Evolutionary conservation across 2,888 invertebrate species (phyloP).

Genomic region (Temnothorax rugatulus): DNA sequence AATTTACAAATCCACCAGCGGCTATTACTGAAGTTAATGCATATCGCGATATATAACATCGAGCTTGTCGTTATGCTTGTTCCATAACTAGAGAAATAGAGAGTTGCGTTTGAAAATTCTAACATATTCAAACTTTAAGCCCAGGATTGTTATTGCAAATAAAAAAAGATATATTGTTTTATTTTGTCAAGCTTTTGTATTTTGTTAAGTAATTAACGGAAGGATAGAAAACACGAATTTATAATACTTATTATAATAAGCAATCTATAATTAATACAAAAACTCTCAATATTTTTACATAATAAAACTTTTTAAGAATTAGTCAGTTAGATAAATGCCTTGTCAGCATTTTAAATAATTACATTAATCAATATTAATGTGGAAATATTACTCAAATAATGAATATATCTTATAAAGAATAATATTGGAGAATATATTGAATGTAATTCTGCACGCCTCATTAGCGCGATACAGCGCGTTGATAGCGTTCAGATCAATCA

Average conservation of each 20-base stretch:
- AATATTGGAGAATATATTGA: neutral
- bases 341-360: neutral
- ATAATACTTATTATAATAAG: neutral
- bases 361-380: slow-evolving; percentile 5
- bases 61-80: neutral
- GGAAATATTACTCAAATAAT: slow-evolving; percentile 8
- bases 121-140: neutral
- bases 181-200: neutral
- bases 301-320: neutral
- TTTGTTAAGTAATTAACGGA: neutral
- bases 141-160: neutral
- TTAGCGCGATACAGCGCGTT: neutral
- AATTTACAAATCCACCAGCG: slow-evolving; percentile 71
- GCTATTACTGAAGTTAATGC: slow-evolving; percentile 66
- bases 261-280: neutral
- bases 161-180: neutral
- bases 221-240: neutral
- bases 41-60: slow-evolving; percentile 30
- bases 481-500: neutral
- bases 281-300: neutral
- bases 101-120: neutral
- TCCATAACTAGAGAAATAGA: slow-evolving; percentile 4
- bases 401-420: neutral
- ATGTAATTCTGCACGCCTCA: slow-evolving; percentile 19
- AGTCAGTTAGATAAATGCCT: neutral